Evolutionary conservation across 2,888 invertebrate genomes (phyloP).

Genomic region (Aphelenchoides bicaudatus): DNA sequence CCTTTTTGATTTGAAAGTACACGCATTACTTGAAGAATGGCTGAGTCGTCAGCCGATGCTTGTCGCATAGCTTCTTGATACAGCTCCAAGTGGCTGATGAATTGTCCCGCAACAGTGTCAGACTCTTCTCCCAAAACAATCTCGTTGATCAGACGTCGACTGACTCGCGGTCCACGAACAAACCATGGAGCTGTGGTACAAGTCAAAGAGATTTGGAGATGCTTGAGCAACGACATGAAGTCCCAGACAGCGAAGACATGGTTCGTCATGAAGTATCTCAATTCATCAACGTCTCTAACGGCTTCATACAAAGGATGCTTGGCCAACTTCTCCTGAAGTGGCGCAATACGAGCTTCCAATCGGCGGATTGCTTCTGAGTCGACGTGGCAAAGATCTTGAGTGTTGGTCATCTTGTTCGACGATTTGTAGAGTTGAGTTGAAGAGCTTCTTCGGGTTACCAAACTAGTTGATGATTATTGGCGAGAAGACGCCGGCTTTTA

Average conservation of each 20-base stretch:
- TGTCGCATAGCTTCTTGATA: not conserved
- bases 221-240: constrained; percentile 17
- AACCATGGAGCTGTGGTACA: constrained; percentile 9
- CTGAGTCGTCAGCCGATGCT: constrained; percentile 7
- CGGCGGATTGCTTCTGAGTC: not conserved
- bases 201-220: constrained; percentile 7
- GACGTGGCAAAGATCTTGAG: not conserved
- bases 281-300: constrained; percentile 2
- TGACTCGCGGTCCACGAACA: not conserved
- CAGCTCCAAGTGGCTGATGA: constrained; percentile 13
- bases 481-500: too few species aligned
- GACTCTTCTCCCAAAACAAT: constrained; percentile 16
- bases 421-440: too few species aligned
- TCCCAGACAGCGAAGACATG: constrained; percentile 18
- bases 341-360: not conserved
- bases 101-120: not conserved
- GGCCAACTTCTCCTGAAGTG: not conserved
- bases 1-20: not conserved
- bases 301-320: constrained; percentile 1
- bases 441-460: too few species aligned
- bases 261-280: constrained; percentile 15
- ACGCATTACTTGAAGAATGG: not conserved
- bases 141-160: constrained; percentile 13
- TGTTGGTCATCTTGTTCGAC: not conserved
- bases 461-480: too few species aligned